A percentile compares a stretch with the other conserved stretches of the same genome.
phyloP scores from a whole-genome alignment of 2,113 vertebrate genomes.

The Ovis canadensis region DNA sequence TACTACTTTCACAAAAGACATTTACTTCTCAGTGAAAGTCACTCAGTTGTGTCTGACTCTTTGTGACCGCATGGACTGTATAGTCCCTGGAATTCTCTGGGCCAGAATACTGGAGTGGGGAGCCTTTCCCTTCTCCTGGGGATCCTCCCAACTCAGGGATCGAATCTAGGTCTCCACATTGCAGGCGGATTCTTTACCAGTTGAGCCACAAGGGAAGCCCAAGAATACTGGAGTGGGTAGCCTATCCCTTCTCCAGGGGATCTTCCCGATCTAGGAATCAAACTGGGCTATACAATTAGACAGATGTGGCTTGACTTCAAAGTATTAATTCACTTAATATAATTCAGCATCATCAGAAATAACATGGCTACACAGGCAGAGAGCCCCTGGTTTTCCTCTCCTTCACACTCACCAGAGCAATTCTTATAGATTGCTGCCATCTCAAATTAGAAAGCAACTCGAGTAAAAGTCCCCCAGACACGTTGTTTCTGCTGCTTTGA shows the following conservation, averaged over 20 bases:
- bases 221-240: neutral
- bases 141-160: neutral
- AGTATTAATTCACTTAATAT: neutral
- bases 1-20: neutral
- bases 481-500: constrained; percentile 42
- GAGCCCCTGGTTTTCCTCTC: neutral
- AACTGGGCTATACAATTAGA: neutral
- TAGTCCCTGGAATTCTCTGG: neutral
- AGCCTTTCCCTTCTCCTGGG: neutral
- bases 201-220: neutral
- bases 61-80: neutral
- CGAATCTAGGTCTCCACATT: fast-evolving
- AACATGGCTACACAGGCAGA: neutral
- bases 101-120: neutral
- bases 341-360: neutral
- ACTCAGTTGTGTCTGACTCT: neutral
- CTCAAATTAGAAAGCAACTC: constrained; percentile 36
- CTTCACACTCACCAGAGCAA: neutral
- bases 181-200: neutral
- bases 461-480: constrained; percentile 14
- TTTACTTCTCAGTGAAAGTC: neutral
- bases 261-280: fast-evolving
- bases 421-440: neutral
- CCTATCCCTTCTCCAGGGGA: neutral
- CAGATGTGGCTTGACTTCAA: neutral